Evolutionary conservation across 2,888 invertebrate genomes (phyloP).

Genomic region (Pseudococcus longispinus): DNA sequence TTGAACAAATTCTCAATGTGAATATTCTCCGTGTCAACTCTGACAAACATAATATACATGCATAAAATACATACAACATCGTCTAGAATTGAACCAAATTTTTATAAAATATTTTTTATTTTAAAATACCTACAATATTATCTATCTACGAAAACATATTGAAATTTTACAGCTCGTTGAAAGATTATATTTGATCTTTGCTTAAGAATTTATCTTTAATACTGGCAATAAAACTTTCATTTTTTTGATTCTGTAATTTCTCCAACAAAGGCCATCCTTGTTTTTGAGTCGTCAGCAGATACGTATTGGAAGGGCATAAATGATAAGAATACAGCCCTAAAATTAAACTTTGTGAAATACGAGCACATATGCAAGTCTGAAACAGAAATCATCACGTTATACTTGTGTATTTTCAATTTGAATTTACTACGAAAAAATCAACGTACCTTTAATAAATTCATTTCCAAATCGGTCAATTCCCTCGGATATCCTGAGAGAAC

Average conservation of each 20-base stretch:
- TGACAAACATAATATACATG: too few species aligned
- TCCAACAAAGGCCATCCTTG: constrained; percentile 6
- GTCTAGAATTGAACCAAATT: too few species aligned
- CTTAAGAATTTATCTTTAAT: not conserved
- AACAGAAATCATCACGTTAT: not conserved
- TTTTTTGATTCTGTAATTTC: not conserved
- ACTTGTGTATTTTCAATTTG: too few species aligned
- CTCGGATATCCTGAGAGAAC: not conserved
- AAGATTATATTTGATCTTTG: too few species aligned
- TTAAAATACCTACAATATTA: too few species aligned
- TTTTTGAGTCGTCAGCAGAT: constrained; percentile 1
- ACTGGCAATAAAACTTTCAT: not conserved
- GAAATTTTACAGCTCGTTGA: too few species aligned
- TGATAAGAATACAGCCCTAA: not conserved
- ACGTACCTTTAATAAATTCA: not conserved
- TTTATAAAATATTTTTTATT: too few species aligned
- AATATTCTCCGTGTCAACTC: too few species aligned
- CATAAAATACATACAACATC: too few species aligned
- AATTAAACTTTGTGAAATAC: constrained; percentile 7
- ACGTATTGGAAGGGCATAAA: not conserved
- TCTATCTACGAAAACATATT: too few species aligned
- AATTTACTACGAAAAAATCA: too few species aligned
- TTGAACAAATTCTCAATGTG: too few species aligned
- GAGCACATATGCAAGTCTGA: constrained; percentile 29
- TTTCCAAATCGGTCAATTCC: not conserved